A percentile compares a stretch with the other conserved stretches of the same genome.
Conservation (phyloP, 1,140 invertebrate species). For the Drosophila takahashii region DNA sequence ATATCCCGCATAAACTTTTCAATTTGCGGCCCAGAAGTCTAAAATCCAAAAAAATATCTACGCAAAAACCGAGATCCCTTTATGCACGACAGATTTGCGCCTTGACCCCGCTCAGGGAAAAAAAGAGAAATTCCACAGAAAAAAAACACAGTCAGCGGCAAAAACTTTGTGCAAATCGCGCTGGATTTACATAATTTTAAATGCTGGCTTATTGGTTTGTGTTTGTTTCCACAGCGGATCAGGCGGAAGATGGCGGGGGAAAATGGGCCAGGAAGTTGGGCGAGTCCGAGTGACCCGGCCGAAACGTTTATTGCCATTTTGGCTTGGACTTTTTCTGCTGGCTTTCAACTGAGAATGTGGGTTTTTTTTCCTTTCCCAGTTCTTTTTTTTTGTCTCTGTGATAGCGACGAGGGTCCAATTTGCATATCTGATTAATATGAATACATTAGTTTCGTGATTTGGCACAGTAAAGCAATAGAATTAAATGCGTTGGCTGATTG, state of each 20-base stretch:
- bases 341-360: constrained; percentile 13
- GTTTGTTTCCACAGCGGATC: constrained; percentile 64
- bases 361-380: constrained; percentile 12
- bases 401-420: constrained; percentile 52
- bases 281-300: constrained; percentile 59
- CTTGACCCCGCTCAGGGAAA: constrained; percentile 49
- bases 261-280: constrained; percentile 47
- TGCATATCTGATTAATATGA: constrained; percentile 83
- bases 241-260: constrained; percentile 16
- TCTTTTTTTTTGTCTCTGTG: constrained; percentile 14
- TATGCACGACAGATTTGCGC: constrained; percentile 68
- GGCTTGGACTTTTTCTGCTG: constrained; percentile 38
- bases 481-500: constrained; percentile 70
- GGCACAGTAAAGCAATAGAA: constrained; percentile 70
- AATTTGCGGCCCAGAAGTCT: constrained; percentile 59
- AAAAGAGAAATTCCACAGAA: constrained; percentile 6
- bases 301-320: constrained; percentile 67
- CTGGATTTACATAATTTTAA: constrained; percentile 76
- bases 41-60: constrained; percentile 17
- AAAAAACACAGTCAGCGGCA: constrained; percentile 24
- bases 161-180: constrained; percentile 76
- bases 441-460: constrained; percentile 80
- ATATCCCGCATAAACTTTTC: constrained; percentile 60
- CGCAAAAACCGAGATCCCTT: constrained; percentile 56
- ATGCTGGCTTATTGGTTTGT: constrained; percentile 75